Base-by-base conservation (phyloP, 2,888 invertebrate genomes). In the Hemaris fuciformis region DNA sequence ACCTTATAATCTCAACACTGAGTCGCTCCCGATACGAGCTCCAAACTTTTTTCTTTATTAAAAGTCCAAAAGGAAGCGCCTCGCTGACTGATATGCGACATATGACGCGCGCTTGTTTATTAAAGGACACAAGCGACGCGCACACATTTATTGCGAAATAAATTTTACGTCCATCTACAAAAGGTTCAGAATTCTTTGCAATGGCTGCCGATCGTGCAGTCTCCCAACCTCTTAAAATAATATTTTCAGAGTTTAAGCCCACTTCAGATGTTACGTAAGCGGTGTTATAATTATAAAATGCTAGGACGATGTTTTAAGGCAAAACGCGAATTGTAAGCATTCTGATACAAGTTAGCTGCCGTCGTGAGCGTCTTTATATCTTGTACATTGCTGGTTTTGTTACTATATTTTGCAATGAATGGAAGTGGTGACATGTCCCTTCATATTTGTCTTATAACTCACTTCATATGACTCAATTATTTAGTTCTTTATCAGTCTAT, bases 191-290 rank as follows among this genome's bases (percentile, higher is more conserved):
- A 74, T 75, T 73, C 72, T 70, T 71, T 74, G 71, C 62, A 63
- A 66, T 62, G 63, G 64, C 65, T 60, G 69, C 73, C 68, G 69
- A 65, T 66, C 73, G 79, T 70, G 75, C 87, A 84, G 87, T 85
- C 88, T 90, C 81, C 88, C 88, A 89, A 89, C 20, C 89, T 90
- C 90, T 86, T 89, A 90, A 91, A 91, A 91, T 91, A 91, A 89
- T 91, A 90, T 90, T 90, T 87, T 59, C 57, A 43, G 88, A 89
- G 90, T 85, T 87, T 81, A 82, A 84, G 81, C 75, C 88, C 88
- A 88, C 89, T 87, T 84, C 84, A 83, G 83, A 74, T 80, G 88
- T 91, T 91, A 84, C 90, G 91, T 84, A 91, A 91, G 86, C 76
- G 76, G 79, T 79, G 87, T 84, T 89, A 89, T 89, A 90, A 89